Conservation (phyloP, 2,797 vertebrate species). For the Manis pentadactyla region DNA sequence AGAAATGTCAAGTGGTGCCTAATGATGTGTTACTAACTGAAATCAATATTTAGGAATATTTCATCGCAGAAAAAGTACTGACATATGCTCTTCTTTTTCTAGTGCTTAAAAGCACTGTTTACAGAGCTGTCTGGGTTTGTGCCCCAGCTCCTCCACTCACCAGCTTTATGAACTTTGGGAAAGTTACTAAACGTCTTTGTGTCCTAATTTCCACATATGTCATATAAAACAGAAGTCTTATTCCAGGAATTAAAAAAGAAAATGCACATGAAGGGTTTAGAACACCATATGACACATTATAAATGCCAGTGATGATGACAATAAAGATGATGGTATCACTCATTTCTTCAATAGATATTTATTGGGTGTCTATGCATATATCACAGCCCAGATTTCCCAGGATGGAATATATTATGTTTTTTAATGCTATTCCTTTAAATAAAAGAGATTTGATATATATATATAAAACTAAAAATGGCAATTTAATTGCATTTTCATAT, state of each 20-base stretch:
- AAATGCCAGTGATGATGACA: background rate
- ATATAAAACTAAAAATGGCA: background rate
- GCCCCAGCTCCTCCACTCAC: background rate
- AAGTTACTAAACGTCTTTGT: background rate
- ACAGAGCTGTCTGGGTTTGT: background rate
- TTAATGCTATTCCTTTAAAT: background rate
- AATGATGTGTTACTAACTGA: conserved; percentile 43
- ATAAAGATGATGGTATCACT: background rate
- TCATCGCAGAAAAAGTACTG: background rate
- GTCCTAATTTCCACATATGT: background rate
- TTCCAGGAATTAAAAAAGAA: background rate
- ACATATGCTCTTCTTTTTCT: background rate
- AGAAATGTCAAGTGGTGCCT: conserved; percentile 24
- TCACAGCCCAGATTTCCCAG: background rate
- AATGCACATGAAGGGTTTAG: background rate
- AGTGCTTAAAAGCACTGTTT: background rate
- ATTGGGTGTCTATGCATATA: background rate
- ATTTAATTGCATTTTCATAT: background rate
- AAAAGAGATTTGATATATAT: background rate
- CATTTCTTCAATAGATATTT: conserved; percentile 1
- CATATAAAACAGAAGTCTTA: background rate
- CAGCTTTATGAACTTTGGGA: background rate
- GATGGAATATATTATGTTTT: background rate
- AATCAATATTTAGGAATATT: conserved; percentile 11
- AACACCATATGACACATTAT: background rate